Conservation (phyloP, 2,888 invertebrate genomes). For the Andrena dorsata region DNA sequence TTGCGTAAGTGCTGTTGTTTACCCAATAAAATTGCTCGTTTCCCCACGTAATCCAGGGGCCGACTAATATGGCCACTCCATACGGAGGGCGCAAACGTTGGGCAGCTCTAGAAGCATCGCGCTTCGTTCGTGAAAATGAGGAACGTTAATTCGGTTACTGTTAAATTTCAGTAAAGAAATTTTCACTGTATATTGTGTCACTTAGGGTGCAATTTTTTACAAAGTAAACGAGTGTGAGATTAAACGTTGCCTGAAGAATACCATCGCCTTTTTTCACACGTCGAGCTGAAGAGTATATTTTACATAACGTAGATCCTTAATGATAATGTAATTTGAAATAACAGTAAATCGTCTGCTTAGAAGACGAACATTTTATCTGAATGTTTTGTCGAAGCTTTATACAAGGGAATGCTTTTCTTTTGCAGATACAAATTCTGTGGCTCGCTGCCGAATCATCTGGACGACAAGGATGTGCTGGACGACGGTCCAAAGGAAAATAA, state of each 20-base stretch:
- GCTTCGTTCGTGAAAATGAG: neutral
- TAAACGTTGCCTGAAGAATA: no score
- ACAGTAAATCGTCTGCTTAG: no score
- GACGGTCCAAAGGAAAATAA: slow-evolving; percentile 86
- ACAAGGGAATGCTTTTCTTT: neutral
- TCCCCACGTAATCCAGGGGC: neutral
- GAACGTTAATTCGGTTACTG: neutral
- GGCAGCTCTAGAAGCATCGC: neutral
- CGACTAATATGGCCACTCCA: neutral
- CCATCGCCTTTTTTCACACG: no score
- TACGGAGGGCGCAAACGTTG: neutral
- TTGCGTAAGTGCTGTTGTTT: slow-evolving; percentile 75
- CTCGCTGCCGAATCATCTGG: slow-evolving; percentile 90
- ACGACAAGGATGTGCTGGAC: slow-evolving; percentile 86
- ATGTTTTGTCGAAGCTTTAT: neutral
- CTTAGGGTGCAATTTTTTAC: no score
- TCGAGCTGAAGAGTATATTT: no score
- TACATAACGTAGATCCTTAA: no score
- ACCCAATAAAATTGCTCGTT: slow-evolving; percentile 16
- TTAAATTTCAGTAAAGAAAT: neutral
- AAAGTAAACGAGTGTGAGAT: no score
- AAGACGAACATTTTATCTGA: no score
- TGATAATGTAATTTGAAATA: no score
- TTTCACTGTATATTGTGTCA: no score
- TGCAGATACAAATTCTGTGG: slow-evolving; percentile 86